A percentile compares a stretch with the other conserved stretches of the same genome.
Evolutionary conservation across 2,113 vertebrate genomes (phyloP).

Genomic region (Narcine bancroftii): DNA sequence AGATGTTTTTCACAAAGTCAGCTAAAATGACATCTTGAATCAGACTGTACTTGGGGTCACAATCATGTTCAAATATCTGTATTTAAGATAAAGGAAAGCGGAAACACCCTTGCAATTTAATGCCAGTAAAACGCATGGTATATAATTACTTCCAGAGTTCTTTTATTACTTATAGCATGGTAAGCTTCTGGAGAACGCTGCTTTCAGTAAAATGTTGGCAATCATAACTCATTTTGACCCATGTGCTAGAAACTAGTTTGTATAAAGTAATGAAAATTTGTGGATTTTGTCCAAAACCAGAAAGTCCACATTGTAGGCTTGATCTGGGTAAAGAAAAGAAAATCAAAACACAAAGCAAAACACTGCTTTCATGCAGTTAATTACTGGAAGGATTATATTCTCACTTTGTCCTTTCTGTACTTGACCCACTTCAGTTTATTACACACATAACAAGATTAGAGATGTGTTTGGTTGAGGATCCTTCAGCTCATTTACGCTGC

Average conservation of each 20-base stretch:
- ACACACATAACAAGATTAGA: neutral
- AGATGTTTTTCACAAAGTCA: neutral
- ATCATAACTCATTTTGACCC: neutral
- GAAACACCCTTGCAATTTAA: constrained; percentile 32
- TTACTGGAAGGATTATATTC: neutral
- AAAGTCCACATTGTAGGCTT: neutral
- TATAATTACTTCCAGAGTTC: constrained; percentile 30
- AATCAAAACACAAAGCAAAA: neutral
- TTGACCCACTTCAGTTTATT: neutral
- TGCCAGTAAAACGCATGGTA: constrained; percentile 27
- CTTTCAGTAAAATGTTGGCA: constrained; percentile 20
- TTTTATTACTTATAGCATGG: too few relatives aligned
- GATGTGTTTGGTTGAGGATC: neutral
- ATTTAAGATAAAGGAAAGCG: constrained; percentile 28
- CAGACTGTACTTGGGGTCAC: constrained; percentile 9
- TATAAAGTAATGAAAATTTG: neutral
- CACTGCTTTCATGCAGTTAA: neutral
- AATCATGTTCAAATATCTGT: constrained; percentile 25
- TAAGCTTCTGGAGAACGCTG: neutral
- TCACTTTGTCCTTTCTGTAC: neutral
- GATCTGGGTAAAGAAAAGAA: neutral
- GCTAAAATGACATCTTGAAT: constrained; percentile 12
- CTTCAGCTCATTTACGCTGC: neutral
- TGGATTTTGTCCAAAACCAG: constrained; percentile 28
- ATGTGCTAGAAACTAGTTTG: neutral